A percentile compares a stretch with the other conserved stretches of the same genome.
Conservation (phyloP, 1,140 invertebrate species). For the Scaptomyza montana region DNA sequence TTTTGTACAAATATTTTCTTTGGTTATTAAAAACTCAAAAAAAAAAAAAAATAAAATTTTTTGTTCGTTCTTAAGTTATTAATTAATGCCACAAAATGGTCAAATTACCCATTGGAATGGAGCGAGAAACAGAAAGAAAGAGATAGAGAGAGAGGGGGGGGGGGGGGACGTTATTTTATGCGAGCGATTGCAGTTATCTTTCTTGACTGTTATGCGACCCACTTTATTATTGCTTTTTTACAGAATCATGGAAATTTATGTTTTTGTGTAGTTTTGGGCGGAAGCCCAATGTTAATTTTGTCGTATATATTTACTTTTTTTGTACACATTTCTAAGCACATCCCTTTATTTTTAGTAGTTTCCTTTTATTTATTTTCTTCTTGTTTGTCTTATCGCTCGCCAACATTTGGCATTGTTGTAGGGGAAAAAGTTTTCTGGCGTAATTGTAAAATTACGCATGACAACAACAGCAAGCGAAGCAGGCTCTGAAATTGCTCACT, state of each 20-base stretch:
- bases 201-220: neutral
- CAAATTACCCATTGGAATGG: no score
- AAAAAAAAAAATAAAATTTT: no score
- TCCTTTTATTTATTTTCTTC: neutral
- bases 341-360: constrained; percentile 20
- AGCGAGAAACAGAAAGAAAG: neutral
- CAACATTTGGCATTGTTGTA: constrained; percentile 51
- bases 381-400: constrained; percentile 42
- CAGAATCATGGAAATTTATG: constrained; percentile 25
- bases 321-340: constrained; percentile 19
- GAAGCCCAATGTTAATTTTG: no score
- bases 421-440: constrained; percentile 46
- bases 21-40: no score
- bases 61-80: no score
- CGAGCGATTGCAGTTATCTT: constrained; percentile 57
- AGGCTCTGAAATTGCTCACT: constrained; percentile 2
- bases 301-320: constrained; percentile 10
- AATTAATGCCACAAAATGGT: no score
- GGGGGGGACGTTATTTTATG: constrained; percentile 45
- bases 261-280: no score
- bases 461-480: constrained; percentile 11
- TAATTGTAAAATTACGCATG: constrained; percentile 76
- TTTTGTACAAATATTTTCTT: no score
- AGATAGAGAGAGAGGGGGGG: neutral
- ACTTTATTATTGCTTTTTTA: constrained; percentile 2